A percentile compares a stretch with the other conserved stretches of the same genome.
These are phyloP conservation scores for Stegana nigrithorax DNA, from an alignment of 2,888 invertebrate species.

Conservation along the genomic window DNA sequence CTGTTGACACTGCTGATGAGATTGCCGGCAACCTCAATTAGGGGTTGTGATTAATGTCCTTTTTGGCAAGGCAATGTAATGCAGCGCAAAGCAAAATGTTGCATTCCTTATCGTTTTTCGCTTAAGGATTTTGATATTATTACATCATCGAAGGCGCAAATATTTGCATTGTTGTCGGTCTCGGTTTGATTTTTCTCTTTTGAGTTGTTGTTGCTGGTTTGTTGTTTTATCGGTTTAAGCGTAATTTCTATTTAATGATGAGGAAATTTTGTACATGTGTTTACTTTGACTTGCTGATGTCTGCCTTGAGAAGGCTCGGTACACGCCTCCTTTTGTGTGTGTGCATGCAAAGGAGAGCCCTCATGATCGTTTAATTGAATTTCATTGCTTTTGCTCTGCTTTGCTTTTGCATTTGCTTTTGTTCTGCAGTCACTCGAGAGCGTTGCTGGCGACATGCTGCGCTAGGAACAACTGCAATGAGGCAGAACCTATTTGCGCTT, in stretches of 20 bases:
- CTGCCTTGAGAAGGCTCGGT: neutral
- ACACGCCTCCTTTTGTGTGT: neutral
- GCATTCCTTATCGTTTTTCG: conserved; percentile 15
- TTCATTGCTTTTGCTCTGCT: no score
- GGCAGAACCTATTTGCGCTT: no score
- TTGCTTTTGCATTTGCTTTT: no score
- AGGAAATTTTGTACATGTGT: neutral
- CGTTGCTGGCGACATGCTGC: no score
- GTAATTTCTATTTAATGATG: conserved; percentile 18
- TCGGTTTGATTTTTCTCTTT: neutral
- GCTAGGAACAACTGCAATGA: no score
- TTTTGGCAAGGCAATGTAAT: no score
- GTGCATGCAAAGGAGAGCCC: neutral
- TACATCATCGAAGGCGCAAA: conserved; percentile 48
- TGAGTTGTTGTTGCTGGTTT: neutral
- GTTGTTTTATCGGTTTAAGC: no score
- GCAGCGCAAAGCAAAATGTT: conserved; percentile 17
- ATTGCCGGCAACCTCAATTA: conserved; percentile 41
- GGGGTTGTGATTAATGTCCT: conserved; percentile 48
- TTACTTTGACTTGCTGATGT: neutral
- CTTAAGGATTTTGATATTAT: conserved; percentile 49
- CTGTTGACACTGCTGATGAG: conserved; percentile 23
- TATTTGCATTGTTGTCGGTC: conserved; percentile 53
- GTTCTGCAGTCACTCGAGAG: no score
- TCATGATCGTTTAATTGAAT: no score